Evolutionary conservation across 2,888 invertebrate genomes (phyloP), one percentile per base, ranked within the genome.

Genomic region (Aphidoletes aphidimyza): DNA sequence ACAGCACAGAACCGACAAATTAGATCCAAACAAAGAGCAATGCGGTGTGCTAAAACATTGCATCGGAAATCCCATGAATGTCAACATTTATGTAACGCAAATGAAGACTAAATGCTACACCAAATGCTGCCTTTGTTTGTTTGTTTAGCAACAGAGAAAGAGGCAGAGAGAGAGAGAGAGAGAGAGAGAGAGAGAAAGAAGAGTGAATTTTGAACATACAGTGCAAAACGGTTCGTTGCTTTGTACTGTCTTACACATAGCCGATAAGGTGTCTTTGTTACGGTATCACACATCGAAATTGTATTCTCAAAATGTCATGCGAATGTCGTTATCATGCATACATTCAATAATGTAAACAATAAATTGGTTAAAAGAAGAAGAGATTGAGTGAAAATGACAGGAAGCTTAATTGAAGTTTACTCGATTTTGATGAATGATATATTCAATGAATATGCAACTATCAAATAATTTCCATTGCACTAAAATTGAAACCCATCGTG

Each of bases 1-100:
- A n/a, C 69, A 69, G n/a, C n/a, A n/a, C n/a, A 69, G n/a, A 69
- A 30, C 26, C 69, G 69, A 69, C 69, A 69, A 69, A 69, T 69
- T 69, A 30, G 26, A 69, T 69, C 30, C 69, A 14, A 69, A 69
- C 69, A 69, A 69, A 30, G 30, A 69, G 69, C 6, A 42, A 9
- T 69, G 30, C 30, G 11, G 26, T 69, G 1, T 22, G 22, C 22
- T 22, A 30, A 69, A 26, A 69, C 30, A n/a, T 2, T 69, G 30
- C 69, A 69, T 34, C 26, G 11, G 2, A 47, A 54, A 54, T 69
- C 30, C 34, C 30, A 69, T 69, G 34, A 34, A 14, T 30, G 69
- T 69, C 69, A 69, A 6, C 69, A 69, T 69, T 69, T 69, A 69
- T 69, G 69, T 69, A 69, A 69, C 69, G 11, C 17, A 30, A 69